These are phyloP conservation scores for Panthera leo DNA, from an alignment of 2,113 vertebrate genomes.

Conservation along the genomic window DNA sequence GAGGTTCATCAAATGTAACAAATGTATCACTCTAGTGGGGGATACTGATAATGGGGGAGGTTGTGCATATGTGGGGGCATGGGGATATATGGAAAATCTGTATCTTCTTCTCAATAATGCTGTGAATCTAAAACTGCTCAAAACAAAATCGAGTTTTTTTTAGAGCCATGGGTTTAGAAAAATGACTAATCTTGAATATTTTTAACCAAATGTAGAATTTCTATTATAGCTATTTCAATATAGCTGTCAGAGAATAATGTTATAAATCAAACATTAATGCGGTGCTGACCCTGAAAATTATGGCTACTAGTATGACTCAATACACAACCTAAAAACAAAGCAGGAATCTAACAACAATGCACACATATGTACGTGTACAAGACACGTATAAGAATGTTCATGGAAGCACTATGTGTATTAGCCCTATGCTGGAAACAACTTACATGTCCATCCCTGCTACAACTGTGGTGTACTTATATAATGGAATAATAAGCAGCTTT, in stretches of 20 bases:
- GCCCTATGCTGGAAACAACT: background rate
- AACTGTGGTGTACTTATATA: background rate
- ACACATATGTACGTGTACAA: background rate
- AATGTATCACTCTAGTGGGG: background rate
- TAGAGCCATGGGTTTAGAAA: background rate
- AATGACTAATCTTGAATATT: background rate
- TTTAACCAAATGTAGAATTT: slow-evolving; percentile 17
- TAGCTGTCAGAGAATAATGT: background rate
- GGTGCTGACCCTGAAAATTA: background rate
- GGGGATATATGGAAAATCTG: background rate
- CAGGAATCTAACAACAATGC: background rate
- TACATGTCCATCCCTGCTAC: background rate
- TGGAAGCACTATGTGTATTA: background rate
- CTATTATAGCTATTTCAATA: background rate
- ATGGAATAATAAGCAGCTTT: background rate
- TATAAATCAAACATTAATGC: background rate
- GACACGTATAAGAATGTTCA: background rate
- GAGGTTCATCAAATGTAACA: background rate
- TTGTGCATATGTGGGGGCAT: background rate
- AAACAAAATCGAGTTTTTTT: background rate
- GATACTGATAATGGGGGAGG: background rate
- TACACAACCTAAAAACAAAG: background rate
- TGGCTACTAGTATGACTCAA: background rate
- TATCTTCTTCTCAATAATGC: background rate
- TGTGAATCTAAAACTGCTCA: background rate